These are phyloP conservation scores for Falcaria lacertinaria DNA, from an alignment of 2,888 invertebrate genomes.

Conservation along the genomic window DNA sequence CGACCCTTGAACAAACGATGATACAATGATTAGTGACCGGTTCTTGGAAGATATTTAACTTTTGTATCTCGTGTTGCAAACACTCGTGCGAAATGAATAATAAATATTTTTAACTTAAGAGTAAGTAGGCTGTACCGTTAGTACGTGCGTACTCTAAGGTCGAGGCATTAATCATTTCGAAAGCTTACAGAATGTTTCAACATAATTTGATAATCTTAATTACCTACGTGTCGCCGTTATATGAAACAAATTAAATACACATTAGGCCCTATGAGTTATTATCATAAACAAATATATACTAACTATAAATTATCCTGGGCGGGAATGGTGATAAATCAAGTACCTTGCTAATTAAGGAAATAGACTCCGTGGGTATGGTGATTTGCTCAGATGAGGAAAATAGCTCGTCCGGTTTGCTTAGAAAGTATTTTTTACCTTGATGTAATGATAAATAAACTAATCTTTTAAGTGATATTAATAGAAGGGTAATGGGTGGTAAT, in stretches of 20 bases:
- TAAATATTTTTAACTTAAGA: constrained; percentile 19
- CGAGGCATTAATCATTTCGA: constrained; percentile 18
- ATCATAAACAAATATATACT: no score
- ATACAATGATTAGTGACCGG: constrained; percentile 21
- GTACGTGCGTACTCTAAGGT: constrained; percentile 12
- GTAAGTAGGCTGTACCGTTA: constrained; percentile 41
- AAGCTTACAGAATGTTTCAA: constrained; percentile 16
- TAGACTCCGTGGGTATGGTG: no score
- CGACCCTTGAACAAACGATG: constrained; percentile 9
- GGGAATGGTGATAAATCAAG: not conserved
- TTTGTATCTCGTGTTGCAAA: constrained; percentile 17
- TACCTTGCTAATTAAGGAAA: not conserved
- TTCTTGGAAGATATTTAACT: constrained; percentile 18
- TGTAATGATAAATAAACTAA: constrained; percentile 4
- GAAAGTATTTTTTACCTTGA: not conserved
- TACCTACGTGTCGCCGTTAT: not conserved
- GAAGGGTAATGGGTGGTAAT: constrained; percentile 34
- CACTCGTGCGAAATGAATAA: constrained; percentile 26
- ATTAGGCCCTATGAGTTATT: not conserved
- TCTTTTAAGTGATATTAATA: constrained; percentile 17
- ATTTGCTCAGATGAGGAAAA: not conserved
- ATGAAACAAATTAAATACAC: not conserved
- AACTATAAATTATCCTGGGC: not conserved
- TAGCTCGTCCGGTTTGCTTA: not conserved
- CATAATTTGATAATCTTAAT: not conserved